A percentile compares a stretch with the other conserved stretches of the same genome.
These are phyloP conservation scores for Tachuris rubrigastra DNA, from an alignment of 2,113 vertebrate species.

Conservation along the genomic window DNA sequence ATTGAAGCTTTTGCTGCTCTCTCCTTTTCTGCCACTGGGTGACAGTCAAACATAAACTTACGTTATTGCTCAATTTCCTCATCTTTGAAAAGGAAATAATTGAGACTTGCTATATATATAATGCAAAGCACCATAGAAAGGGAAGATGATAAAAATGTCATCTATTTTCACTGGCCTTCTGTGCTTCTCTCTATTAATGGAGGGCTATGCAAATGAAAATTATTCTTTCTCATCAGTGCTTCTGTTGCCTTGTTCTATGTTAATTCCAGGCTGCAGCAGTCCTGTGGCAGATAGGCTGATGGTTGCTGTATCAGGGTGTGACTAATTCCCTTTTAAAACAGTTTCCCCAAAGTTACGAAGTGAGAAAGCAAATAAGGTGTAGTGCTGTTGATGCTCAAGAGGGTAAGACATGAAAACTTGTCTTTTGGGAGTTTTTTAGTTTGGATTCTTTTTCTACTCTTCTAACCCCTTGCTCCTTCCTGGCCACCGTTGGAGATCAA, in stretches of 20 bases:
- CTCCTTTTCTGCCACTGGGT: constrained; percentile 38
- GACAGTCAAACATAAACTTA: constrained; percentile 14
- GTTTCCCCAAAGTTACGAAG: background rate
- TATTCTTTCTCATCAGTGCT: background rate
- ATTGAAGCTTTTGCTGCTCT: background rate
- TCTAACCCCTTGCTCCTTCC: background rate
- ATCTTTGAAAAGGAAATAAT: background rate
- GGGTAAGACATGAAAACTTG: background rate
- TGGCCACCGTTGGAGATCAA: background rate
- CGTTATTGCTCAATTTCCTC: background rate
- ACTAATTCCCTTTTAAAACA: background rate
- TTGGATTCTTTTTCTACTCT: background rate
- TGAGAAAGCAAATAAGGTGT: background rate
- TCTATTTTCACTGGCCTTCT: background rate
- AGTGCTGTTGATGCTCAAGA: background rate
- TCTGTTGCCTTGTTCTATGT: background rate
- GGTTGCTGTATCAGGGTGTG: background rate
- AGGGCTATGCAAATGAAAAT: background rate
- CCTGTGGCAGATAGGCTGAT: background rate
- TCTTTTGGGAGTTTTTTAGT: background rate
- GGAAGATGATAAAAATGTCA: background rate
- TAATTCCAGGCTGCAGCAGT: background rate
- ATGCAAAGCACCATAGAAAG: background rate
- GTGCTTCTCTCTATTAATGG: background rate
- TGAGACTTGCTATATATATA: background rate